Conservation (phyloP, 2,888 invertebrate genomes). For the Isoperla grammatica region DNA sequence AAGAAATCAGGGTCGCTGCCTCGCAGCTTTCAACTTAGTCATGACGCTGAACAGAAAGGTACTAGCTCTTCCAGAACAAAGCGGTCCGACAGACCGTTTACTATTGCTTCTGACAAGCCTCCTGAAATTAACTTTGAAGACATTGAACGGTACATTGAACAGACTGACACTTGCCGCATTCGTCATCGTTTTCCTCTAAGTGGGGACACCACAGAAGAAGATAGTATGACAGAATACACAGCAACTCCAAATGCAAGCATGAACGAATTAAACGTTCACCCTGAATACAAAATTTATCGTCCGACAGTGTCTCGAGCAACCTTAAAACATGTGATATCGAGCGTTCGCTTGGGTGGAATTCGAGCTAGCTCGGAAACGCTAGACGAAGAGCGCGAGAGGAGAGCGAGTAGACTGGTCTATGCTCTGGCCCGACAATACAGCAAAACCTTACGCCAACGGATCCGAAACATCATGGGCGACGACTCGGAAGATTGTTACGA, state of each 20-base stretch:
- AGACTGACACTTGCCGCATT: slow-evolving; percentile 25
- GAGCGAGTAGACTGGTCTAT: slow-evolving; percentile 37
- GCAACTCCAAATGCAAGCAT: slow-evolving; percentile 45
- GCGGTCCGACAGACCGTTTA: slow-evolving; percentile 58
- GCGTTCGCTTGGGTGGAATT: slow-evolving; percentile 35
- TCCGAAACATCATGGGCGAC: slow-evolving; percentile 38
- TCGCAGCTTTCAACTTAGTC: slow-evolving; percentile 65
- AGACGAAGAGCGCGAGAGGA: slow-evolving; percentile 34
- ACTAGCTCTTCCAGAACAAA: background rate
- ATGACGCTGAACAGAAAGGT: slow-evolving; percentile 47
- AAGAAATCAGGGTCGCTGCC: slow-evolving; percentile 74
- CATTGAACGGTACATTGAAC: slow-evolving; percentile 50
- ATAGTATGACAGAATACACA: slow-evolving; percentile 40
- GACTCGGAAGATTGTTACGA: slow-evolving; percentile 22
- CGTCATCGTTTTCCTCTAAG: slow-evolving; percentile 29
- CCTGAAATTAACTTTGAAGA: slow-evolving; percentile 63
- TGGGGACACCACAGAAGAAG: slow-evolving; percentile 39
- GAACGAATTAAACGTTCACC: slow-evolving; percentile 57
- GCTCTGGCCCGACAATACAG: slow-evolving; percentile 41
- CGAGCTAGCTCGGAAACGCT: slow-evolving; percentile 44
- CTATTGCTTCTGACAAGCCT: slow-evolving; percentile 64
- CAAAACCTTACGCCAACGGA: slow-evolving; percentile 40
- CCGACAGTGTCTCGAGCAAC: slow-evolving; percentile 36
- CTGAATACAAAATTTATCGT: slow-evolving; percentile 64
- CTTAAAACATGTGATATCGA: slow-evolving; percentile 36